Base-by-base conservation (phyloP, 2,797 vertebrate genomes). In the Arctocebus calabarensis region DNA sequence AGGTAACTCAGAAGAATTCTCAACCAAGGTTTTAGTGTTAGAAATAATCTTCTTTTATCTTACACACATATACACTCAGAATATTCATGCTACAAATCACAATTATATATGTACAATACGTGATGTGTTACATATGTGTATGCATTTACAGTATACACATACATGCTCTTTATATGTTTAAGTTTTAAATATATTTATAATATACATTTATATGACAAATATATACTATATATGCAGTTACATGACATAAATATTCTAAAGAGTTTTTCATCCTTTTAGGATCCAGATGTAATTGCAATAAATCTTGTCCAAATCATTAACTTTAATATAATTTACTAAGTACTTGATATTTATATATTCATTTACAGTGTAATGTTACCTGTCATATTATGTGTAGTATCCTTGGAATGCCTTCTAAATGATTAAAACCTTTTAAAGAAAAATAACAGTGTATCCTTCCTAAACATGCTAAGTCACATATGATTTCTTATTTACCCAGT, bases 11-110 rank as follows among this genome's bases (percentile, higher is more conserved):
- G 45, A 88, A 20, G 81, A 82, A 84, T 52, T 90, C 74, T 78
- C 79, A 86, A 3, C 14, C 27, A 92, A 83, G 29, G 7, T 87
- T 93, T 95, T 70, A 78, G 66, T 71, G 90, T 93, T 89, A 83
- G 82, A n/a, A 95, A 84, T 71, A 81, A 66, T 93, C 90, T 2
- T 91, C 37, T 82, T 85, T 85, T 59, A 75, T 43, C 61, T 55
- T 48, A 45, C 16, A 77, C 23, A 83, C 73, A 77, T 12, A 74
- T 10, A 77, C 22, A 48, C 27, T 70, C 32, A 70, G 22, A 81
- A 87, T 74, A 64, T n/a, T 73, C n/a, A 82, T 45, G 34, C 13
- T 22, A 74, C 11, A 71, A 61, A 87, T 81, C 2, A 55, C 17
- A 62, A 34, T 32, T 66, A 78, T 9, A 37, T 70, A 34, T 20